Conservation (phyloP, 2,797 vertebrate species). For the Zalophus californianus region DNA sequence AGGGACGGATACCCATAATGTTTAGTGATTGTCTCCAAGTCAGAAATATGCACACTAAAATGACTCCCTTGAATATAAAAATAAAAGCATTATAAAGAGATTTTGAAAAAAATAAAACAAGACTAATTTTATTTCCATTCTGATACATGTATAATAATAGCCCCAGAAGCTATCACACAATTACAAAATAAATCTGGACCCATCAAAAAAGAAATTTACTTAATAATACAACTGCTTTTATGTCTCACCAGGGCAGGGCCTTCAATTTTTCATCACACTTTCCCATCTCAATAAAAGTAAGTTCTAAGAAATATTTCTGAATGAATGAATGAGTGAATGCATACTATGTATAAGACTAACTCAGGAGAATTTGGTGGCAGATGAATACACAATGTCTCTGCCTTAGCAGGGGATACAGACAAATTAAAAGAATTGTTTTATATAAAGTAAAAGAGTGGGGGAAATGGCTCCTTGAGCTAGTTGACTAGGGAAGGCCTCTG, state of each 20-base stretch:
- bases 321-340: background rate
- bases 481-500: background rate
- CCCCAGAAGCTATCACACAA: background rate
- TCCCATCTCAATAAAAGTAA: background rate
- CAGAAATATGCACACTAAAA: background rate
- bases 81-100: background rate
- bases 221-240: background rate
- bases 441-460: background rate
- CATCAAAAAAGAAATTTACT: background rate
- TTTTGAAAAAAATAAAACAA: background rate
- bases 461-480: background rate
- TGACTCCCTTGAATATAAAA: background rate
- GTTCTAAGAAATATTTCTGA: slow-evolving; percentile 10
- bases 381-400: background rate
- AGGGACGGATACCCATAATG: background rate
- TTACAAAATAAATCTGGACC: background rate
- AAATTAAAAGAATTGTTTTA: background rate
- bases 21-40: background rate
- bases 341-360: background rate
- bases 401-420: background rate
- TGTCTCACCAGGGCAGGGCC: background rate
- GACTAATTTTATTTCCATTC: background rate
- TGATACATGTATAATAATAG: background rate
- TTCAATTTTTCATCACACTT: background rate
- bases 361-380: background rate